These are phyloP conservation scores for Urocynchramus pylzowi DNA, from an alignment of 2,113 vertebrate genomes.

Conservation along the genomic window DNA sequence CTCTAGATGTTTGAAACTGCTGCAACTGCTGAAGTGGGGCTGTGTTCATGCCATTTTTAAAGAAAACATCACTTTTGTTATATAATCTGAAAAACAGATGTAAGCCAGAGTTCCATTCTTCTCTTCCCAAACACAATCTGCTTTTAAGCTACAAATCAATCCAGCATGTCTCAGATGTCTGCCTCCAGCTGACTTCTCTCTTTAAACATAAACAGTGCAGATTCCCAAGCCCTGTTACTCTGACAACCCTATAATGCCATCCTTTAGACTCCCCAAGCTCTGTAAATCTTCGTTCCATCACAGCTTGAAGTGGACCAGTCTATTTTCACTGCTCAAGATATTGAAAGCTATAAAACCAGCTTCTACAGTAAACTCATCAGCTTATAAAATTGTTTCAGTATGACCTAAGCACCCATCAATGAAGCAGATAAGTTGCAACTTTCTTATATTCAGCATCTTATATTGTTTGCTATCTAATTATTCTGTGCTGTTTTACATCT, in stretches of 20 bases:
- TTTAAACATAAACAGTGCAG: constrained; percentile 38
- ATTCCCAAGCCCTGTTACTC: constrained; percentile 39
- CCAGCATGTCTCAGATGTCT: constrained; percentile 48
- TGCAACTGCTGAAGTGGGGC: background rate
- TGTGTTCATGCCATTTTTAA: background rate
- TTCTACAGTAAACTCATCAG: background rate
- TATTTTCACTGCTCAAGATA: background rate
- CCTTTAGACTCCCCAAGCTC: constrained; percentile 19
- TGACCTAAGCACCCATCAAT: background rate
- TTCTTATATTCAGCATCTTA: background rate
- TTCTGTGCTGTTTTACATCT: background rate
- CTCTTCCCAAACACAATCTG: constrained; percentile 27
- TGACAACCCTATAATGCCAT: constrained; percentile 44
- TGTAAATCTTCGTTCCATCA: constrained; percentile 38
- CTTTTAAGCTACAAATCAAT: constrained; percentile 54
- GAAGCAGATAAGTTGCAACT: background rate
- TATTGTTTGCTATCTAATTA: background rate
- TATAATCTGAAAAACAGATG: background rate
- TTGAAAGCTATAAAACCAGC: background rate
- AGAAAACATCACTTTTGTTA: background rate
- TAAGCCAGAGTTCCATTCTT: background rate
- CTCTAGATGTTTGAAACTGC: background rate
- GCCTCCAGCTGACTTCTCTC: constrained; percentile 47
- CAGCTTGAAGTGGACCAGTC: background rate
- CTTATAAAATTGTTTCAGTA: background rate